Evolutionary conservation across 2,797 vertebrate genomes (phyloP), one percentile per base, ranked within the genome.

Genomic region (Menidia menidia): DNA sequence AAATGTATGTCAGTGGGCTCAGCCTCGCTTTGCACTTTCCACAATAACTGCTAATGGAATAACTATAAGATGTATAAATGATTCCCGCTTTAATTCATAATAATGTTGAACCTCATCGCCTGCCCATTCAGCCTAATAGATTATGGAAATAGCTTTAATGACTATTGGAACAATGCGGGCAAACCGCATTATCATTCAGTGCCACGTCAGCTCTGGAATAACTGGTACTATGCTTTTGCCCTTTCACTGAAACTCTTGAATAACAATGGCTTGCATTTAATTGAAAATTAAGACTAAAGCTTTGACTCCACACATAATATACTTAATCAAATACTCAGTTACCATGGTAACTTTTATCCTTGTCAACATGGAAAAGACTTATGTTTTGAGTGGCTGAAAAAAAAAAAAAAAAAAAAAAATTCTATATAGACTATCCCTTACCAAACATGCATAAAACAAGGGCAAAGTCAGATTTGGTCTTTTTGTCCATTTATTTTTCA

Each of bases 101-200:
- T 82, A 80, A 87, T 81, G 82, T 80, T 70, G 75, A 76, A 77
- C 84, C 86, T 85, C 82, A 81, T 88, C 68, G 75, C 82, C 82
- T 82, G 82, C 75, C 83, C 78, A 83, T 77, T 88, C 91, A 77
- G 81, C 84, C 75, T 81, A 82, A 85, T 80, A 90, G 83, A 89
- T 89, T 87, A 89, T 83, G 84, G 83, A 90, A 91, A 88, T 88
- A 59, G 71, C 89, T 75, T 63, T 88, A 89, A 89, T 89, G 84
- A 89, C 84, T 84, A 68, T 81, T 82, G 81, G 84, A 90, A 91
- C 86, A 90, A 92, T 87, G 87, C 25, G 81, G 86, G 84, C 79
- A 86, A 89, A 89, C 80, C 83, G 80, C 64, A 88, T 91, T 86
- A 90, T 85, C 76, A 82, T 87, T 87, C 78, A 81, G 73, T 19